Evolutionary conservation across 2,113 vertebrate species (phyloP), one percentile per base, ranked within the genome.

Genomic region (Oenanthe oenanthe): DNA sequence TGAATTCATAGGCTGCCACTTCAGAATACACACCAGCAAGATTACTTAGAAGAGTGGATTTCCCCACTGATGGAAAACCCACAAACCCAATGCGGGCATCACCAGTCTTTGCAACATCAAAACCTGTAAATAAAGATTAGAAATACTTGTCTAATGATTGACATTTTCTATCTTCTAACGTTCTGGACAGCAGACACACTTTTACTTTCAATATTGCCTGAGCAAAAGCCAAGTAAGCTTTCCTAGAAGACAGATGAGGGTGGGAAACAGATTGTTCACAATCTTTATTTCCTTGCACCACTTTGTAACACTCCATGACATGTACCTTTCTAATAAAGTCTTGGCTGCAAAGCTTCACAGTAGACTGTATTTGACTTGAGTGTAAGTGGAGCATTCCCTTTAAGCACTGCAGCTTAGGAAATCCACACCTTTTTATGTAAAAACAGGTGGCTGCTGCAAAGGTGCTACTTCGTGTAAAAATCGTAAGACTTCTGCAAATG

Each of bases 1-100:
- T 99, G 97, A 99, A 99, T 88, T 99, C 99, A 21, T 99, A 99
- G 5, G 99, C 99, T 43, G 99, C 99, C 38, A 99, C 99, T 94
- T 99, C 99, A 9, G 99, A 99, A 96, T 99, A 99, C 6, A 99
- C 99, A 29, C 99, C 99, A 61, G 99, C 99, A 61, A 99, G 98
- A 96, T 99, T 99, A 97, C 99, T 99, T 3, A 99, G 98, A 92
- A 99, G 97, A 13, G 99, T 99, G 16, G 99, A 99, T 95, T 99
- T 99, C 61, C 99, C 99, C 88, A 99, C 99, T 16, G 99, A 99
- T 4, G 99, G 99, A 96, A 99, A 99, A 38, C 99, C 99, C 62
- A 99, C 99, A 94, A 99, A 99, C n/a, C 99, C 99, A 61, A 99
- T 98, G 51, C 99, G 98, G 36, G 99, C 99, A 95, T 99, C 99